Base-by-base conservation (phyloP, 2,113 vertebrate species). In the Trematocara marginatum region DNA sequence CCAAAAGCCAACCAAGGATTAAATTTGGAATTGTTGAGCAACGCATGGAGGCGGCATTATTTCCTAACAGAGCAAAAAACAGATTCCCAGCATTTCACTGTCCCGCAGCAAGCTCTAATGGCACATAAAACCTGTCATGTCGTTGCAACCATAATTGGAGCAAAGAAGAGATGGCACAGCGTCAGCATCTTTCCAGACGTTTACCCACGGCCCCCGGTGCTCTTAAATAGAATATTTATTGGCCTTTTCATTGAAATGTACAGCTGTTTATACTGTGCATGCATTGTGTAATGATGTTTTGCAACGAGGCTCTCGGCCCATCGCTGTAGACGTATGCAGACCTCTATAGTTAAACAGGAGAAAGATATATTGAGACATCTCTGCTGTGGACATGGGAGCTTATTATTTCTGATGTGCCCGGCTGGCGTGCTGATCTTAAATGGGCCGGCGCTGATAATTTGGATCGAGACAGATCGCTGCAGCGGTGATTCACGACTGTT, bases 401-500 rank as follows among this genome's bases (percentile, higher is more conserved):
- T 91, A 91, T 96, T 94, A 93, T 94, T 94, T 80, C 84, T 93
- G 89, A 92, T 81, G 86, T 84, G 94, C 81, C 88, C 90, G 42
- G 82, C 82, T 88, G 89, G 85, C 42, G 71, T 16, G 23, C 74
- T 90, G 86, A 90, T 92, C 91, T 54, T 15, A 87, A 93, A 86
- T 61, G 84, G 86, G 23, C 71, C 53, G 11, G 18, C 4, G 69
- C 88, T 78, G 87, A 89, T 90, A 59, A 89, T 91, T 83, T 56
- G 9, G 83, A 85, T 31, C 12, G 51, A 16, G 84, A 81, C 76
- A 20, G 81, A 84, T 82, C 20, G 42, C 80, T 45, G 79, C 53
- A 53, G 59, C 26, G 29, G 45, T 93, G 89, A 94, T 93, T 94
- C 85, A 91, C 84, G 84, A 74, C 79, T 81, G 83, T 90, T 93